phyloP scores from a whole-genome alignment of 1,140 invertebrate species.

The Macrobrachium nipponense region DNA sequence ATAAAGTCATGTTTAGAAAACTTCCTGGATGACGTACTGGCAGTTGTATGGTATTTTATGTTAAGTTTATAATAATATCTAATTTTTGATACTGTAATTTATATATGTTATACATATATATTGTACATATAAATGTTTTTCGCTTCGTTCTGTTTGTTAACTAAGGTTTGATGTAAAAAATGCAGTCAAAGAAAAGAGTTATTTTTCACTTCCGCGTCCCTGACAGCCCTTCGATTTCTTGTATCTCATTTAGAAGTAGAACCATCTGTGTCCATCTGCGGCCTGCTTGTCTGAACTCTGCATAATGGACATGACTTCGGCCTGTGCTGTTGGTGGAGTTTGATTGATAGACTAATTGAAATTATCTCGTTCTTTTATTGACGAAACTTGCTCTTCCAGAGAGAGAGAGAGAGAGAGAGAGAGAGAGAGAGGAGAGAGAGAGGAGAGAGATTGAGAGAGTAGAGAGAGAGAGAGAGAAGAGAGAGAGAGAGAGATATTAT shows the following conservation, averaged over 20 bases:
- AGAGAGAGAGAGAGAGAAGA: conserved; percentile 20
- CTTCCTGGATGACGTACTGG: no score
- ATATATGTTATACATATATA: no score
- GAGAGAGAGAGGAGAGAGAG: conserved; percentile 30
- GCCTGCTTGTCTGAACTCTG: conserved; percentile 5
- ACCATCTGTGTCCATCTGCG: conserved; percentile 56
- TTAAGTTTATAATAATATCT: no score
- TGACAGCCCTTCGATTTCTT: not conserved
- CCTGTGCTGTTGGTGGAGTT: not conserved
- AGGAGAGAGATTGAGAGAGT: no score
- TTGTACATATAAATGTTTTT: no score
- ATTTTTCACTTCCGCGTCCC: not conserved
- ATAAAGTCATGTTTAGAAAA: no score
- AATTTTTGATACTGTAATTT: no score
- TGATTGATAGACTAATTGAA: not conserved
- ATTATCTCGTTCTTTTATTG: no score
- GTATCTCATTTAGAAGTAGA: conserved; percentile 49
- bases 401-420: conserved; percentile 32
- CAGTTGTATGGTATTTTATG: no score
- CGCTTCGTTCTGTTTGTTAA: no score
- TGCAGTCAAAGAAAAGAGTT: not conserved
- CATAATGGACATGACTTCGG: conserved; percentile 7
- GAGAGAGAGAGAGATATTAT: not conserved
- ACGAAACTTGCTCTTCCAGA: not conserved
- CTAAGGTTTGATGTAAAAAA: no score